Conservation (phyloP, 2,888 invertebrate genomes). For the Lypha dubia region DNA sequence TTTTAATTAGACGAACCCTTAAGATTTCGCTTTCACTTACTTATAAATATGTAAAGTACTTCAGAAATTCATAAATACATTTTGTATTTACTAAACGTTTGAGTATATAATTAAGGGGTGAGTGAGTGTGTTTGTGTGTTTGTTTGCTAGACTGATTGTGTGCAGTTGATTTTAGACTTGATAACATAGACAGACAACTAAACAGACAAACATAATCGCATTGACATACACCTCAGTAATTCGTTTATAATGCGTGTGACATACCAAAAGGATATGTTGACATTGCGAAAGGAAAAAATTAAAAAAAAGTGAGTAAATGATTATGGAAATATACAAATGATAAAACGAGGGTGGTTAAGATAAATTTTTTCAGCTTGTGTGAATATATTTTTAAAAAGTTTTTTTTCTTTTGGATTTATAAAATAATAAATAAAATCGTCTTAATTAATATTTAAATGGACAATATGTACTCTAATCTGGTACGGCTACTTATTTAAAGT, state of each 20-base stretch:
- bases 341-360: background rate
- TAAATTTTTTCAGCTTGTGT: background rate
- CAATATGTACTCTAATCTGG: too few species aligned
- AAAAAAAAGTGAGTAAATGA: conserved; percentile 53
- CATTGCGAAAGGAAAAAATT: conserved; percentile 78
- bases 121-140: conserved; percentile 14
- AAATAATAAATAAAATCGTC: too few species aligned
- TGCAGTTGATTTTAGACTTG: conserved; percentile 38
- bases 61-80: too few species aligned
- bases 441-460: too few species aligned
- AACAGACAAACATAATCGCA: conserved; percentile 50
- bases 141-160: too few species aligned
- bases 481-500: too few species aligned
- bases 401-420: too few species aligned
- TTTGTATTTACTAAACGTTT: conserved; percentile 66
- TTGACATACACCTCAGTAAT: conserved; percentile 76
- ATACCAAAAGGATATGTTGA: conserved; percentile 80
- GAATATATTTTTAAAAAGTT: too few species aligned
- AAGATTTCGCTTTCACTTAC: conserved; percentile 4
- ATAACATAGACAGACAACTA: conserved; percentile 4
- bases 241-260: conserved; percentile 81
- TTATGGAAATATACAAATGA: conserved; percentile 36
- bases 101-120: conserved; percentile 60
- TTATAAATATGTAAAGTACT: background rate
- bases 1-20: conserved; percentile 38